Percentiles rank a stretch among this genome's conserved stretches.
These are phyloP conservation scores for Oligia fasciuncula DNA, from an alignment of 2,888 invertebrate genomes.

Conservation along the genomic window DNA sequence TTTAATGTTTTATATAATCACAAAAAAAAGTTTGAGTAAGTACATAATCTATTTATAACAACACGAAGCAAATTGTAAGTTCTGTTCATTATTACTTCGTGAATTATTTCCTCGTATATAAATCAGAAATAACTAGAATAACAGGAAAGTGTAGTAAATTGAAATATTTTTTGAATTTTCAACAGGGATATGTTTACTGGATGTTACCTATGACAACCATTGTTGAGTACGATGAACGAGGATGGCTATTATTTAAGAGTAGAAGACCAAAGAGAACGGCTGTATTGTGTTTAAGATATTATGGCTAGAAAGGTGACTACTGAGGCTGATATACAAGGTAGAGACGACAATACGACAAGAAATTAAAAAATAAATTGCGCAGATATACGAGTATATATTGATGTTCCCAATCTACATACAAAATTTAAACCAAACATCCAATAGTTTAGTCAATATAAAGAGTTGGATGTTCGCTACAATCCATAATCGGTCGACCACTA, in stretches of 20 bases:
- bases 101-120: conserved; percentile 34
- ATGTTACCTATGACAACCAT: not conserved
- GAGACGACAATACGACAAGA: too few species aligned
- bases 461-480: not conserved
- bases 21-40: conserved; percentile 1
- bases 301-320: not conserved
- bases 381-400: too few species aligned
- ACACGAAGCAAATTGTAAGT: conserved; percentile 25
- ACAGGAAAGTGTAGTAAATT: conserved; percentile 30
- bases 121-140: conserved; percentile 19
- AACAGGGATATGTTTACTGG: not conserved
- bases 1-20: not conserved
- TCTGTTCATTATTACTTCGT: conserved; percentile 15
- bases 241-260: not conserved
- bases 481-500: not conserved
- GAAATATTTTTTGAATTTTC: not conserved
- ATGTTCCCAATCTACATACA: not conserved
- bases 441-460: not conserved
- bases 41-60: conserved; percentile 30
- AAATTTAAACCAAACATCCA: not conserved
- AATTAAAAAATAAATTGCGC: too few species aligned
- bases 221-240: not conserved
- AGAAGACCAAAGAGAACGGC: not conserved
- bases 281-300: not conserved
- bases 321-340: too few species aligned